phyloP scores from a whole-genome alignment of 2,888 invertebrate species.

The Ptychoptera albimana region DNA sequence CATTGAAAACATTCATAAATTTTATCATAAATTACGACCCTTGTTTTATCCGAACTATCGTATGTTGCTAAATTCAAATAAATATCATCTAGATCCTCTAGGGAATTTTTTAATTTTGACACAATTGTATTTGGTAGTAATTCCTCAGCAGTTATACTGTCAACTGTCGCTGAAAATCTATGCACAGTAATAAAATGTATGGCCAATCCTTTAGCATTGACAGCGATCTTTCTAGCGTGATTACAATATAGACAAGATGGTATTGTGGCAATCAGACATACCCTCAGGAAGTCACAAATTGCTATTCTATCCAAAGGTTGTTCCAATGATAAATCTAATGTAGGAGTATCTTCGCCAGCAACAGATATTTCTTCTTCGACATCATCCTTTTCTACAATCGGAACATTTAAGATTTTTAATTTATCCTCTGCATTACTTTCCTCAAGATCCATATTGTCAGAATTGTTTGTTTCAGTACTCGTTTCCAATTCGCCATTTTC shows the following conservation, averaged over 20 bases:
- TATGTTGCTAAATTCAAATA: slow-evolving; percentile 60
- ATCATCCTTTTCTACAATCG: slow-evolving; percentile 6
- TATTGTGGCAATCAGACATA: slow-evolving; percentile 53
- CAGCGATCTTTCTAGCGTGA: slow-evolving; percentile 70
- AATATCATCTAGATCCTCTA: slow-evolving; percentile 42
- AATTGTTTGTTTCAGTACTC: slow-evolving; percentile 5
- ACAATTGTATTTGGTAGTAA: slow-evolving; percentile 54
- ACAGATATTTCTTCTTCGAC: slow-evolving; percentile 22
- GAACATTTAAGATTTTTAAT: slow-evolving; percentile 3
- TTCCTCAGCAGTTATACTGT: slow-evolving; percentile 62
- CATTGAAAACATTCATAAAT: slow-evolving; percentile 78
- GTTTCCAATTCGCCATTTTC: slow-evolving; percentile 3
- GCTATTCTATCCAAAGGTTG: slow-evolving; percentile 60
- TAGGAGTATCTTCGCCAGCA: slow-evolving; percentile 47
- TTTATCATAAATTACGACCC: slow-evolving; percentile 41
- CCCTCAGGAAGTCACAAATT: slow-evolving; percentile 51
- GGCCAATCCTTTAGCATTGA: slow-evolving; percentile 65
- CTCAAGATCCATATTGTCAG: slow-evolving; percentile 12
- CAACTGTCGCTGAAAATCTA: slow-evolving; percentile 60
- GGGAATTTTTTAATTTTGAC: slow-evolving; percentile 42
- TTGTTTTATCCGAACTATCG: slow-evolving; percentile 42
- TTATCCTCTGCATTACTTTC: not conserved
- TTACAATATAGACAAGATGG: slow-evolving; percentile 68
- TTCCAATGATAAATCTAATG: slow-evolving; percentile 55
- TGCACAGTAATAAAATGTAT: slow-evolving; percentile 67